These are phyloP conservation scores for Nasalis larvatus DNA, from an alignment of 2,113 vertebrate species.

Conservation along the genomic window DNA sequence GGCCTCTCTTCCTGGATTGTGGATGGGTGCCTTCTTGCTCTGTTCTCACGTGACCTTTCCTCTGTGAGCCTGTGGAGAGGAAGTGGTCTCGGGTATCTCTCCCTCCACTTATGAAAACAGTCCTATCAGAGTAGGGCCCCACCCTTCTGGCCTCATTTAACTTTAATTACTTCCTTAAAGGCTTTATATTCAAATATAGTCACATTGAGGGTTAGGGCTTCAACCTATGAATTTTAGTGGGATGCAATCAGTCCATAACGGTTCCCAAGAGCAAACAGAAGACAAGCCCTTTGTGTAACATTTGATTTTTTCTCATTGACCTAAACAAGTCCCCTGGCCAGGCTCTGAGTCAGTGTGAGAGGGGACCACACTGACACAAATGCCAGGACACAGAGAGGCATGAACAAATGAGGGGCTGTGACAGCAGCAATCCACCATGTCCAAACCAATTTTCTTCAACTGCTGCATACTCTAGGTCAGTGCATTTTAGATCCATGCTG, in stretches of 20 bases:
- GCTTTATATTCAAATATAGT: background rate
- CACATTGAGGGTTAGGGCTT: background rate
- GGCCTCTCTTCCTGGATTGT: background rate
- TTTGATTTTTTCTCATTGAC: background rate
- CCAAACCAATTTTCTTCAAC: background rate
- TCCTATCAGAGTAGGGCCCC: background rate
- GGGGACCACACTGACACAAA: background rate
- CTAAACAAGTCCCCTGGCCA: background rate
- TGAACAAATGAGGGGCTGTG: fast-evolving
- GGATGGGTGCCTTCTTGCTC: background rate
- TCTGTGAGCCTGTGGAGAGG: background rate
- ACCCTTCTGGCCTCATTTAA: background rate
- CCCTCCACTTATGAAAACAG: background rate
- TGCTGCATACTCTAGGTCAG: background rate
- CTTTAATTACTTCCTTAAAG: background rate
- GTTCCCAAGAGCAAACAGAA: background rate
- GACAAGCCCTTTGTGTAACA: too few relatives aligned
- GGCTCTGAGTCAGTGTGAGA: background rate
- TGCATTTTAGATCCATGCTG: background rate
- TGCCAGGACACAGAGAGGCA: background rate
- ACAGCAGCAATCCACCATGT: background rate
- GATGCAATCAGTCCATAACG: background rate
- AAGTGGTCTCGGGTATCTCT: background rate
- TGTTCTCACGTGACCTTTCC: fast-evolving
- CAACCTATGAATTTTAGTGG: background rate